Conservation (phyloP, 2,797 vertebrate genomes). For the Onychomys arenicola region DNA sequence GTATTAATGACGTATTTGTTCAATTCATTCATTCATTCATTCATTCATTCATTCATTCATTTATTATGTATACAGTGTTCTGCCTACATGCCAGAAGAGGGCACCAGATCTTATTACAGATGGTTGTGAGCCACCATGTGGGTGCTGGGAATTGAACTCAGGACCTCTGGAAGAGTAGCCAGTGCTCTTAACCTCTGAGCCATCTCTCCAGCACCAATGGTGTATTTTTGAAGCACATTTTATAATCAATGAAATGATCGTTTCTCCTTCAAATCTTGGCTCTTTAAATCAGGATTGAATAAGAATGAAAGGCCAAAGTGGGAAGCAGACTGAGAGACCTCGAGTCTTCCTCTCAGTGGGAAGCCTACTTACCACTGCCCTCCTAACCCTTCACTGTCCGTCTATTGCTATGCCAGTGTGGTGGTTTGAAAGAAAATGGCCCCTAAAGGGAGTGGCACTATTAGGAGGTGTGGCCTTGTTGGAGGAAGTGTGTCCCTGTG, state of each 20-base stretch:
- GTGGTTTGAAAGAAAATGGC: neutral
- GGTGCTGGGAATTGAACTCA: no score
- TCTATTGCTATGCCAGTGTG: neutral
- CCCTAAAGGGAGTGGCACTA: neutral
- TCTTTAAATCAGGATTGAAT: constrained; percentile 16
- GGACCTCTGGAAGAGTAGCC: no score
- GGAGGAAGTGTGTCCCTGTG: neutral
- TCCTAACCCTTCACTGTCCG: neutral
- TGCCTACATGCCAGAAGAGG: no score
- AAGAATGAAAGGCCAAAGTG: neutral
- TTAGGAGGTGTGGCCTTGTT: neutral
- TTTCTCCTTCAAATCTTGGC: constrained; percentile 51
- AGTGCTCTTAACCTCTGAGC: no score
- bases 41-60: no score
- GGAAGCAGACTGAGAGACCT: neutral
- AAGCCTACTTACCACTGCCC: neutral
- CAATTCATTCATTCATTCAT: no score
- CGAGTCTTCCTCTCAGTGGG: neutral
- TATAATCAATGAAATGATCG: constrained; percentile 48
- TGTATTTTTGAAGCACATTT: constrained; percentile 53
- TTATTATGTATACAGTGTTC: no score
- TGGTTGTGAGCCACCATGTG: no score
- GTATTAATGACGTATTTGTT: constrained; percentile 41
- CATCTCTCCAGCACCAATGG: no score
- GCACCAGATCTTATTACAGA: no score